Base-by-base conservation (phyloP, 2,888 invertebrate genomes). In the Allophyes oxyacanthae region DNA sequence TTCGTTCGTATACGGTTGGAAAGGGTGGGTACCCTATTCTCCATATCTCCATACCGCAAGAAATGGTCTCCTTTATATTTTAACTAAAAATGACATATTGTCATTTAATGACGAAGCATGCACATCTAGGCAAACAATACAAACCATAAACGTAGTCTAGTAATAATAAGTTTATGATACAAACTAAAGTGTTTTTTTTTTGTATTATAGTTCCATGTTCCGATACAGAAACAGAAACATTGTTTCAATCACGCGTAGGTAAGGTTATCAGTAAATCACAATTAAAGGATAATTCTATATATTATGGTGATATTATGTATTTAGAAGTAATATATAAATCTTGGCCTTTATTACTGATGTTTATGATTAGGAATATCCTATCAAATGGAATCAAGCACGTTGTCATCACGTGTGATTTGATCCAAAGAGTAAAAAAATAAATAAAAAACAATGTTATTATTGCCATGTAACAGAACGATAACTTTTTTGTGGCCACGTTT, bases 301-400 rank as follows among this genome's bases (percentile, higher is more conserved):
- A 28, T 34, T 43, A 33, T 36, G 57, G n/a, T n/a, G n/a, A n/a
- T n/a, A n/a, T n/a, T 37, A 58, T 14, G n/a, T 37, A 43, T 20
- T 20, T 20, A 20, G 20, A 2, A 20, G 30, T 26, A 14, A n/a
- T 40, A 33, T 5, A 8, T 52, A n/a, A n/a, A 46, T 48, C 38
- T 50, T 11, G 13, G 36, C 20, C 51, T 45, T 45, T 34, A 38
- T 40, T 28, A 54, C 41, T 42, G 46, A 64, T 51, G 58, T n/a
- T n/a, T n/a, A 52, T 10, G 45, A 60, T 48, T 44, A 59, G 36
- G 26, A 40, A 28, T 52, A 44, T 51, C 51, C 49, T 54, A 66
- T 63, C 38, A 46, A 51, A 53, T 30, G 40, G 44, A 61, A 67
- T 71, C 72, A 40, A 6, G 40, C 60, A 71, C 71, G 60, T 71